phyloP scores from a whole-genome alignment of 2,797 vertebrate species.

The Myotis myotis region DNA sequence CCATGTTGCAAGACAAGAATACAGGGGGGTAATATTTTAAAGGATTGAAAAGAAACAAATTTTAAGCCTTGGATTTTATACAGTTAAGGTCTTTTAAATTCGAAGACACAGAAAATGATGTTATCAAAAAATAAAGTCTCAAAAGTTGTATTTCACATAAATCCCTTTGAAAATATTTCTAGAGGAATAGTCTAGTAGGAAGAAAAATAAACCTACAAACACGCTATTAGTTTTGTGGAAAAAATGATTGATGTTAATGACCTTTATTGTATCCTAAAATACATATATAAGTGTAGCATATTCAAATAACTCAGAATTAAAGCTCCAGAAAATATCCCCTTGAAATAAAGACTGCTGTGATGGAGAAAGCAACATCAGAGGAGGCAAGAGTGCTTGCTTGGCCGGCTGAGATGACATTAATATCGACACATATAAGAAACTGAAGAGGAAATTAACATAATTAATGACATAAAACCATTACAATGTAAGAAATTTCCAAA shows the following conservation, averaged over 20 bases:
- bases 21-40: background rate
- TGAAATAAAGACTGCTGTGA: background rate
- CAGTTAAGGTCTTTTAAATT: background rate
- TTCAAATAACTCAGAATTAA: background rate
- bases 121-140: background rate
- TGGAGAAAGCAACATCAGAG: background rate
- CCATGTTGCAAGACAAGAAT: background rate
- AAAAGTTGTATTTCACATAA: background rate
- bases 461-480: background rate
- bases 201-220: background rate
- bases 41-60: background rate
- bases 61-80: background rate
- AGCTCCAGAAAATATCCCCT: background rate
- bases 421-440: background rate
- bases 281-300: background rate
- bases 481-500: background rate
- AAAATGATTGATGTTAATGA: background rate
- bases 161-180: background rate
- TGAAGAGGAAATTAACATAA: background rate
- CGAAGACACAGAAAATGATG: background rate
- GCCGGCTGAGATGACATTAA: background rate
- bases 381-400: background rate
- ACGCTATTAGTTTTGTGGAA: background rate
- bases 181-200: background rate
- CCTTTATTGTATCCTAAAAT: background rate